Evolutionary conservation across 2,888 invertebrate species (phyloP).

Genomic region (Oxycera nigricornis): DNA sequence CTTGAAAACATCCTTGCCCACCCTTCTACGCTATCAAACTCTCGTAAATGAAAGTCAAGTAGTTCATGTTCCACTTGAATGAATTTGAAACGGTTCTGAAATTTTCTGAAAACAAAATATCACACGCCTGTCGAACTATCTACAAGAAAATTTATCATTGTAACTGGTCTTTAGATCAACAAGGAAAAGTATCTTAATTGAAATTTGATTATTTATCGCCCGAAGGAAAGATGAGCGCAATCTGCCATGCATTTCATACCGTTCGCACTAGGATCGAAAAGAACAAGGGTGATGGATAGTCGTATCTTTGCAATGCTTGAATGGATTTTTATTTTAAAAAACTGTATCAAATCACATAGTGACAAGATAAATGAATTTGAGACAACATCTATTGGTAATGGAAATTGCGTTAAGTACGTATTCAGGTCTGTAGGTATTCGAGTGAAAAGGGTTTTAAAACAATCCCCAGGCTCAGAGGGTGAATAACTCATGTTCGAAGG

Average conservation of each 20-base stretch:
- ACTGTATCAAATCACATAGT: slow-evolving; percentile 28
- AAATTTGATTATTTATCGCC: slow-evolving; percentile 35
- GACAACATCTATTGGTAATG: background rate
- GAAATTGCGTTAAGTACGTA: background rate
- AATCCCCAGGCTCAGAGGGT: background rate
- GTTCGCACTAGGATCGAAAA: background rate
- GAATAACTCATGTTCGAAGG: background rate
- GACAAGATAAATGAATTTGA: slow-evolving; percentile 30
- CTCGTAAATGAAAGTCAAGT: slow-evolving; percentile 5
- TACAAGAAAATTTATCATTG: slow-evolving; percentile 12
- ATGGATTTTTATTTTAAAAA: background rate
- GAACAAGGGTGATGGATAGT: background rate
- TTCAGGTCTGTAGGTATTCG: background rate
- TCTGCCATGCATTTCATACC: background rate
- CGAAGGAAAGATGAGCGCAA: background rate
- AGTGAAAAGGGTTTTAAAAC: slow-evolving; percentile 11
- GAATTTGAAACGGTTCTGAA: background rate
- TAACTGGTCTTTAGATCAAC: background rate
- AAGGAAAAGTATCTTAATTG: slow-evolving; percentile 27
- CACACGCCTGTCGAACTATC: slow-evolving; percentile 19
- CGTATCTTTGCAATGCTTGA: slow-evolving; percentile 9
- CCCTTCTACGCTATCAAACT: background rate
- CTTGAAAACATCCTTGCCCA: background rate
- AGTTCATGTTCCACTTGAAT: background rate
- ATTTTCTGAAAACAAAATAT: slow-evolving; percentile 22